These are phyloP conservation scores for Eutolmus rufibarbis DNA, from an alignment of 2,888 invertebrate species.

Conservation along the genomic window DNA sequence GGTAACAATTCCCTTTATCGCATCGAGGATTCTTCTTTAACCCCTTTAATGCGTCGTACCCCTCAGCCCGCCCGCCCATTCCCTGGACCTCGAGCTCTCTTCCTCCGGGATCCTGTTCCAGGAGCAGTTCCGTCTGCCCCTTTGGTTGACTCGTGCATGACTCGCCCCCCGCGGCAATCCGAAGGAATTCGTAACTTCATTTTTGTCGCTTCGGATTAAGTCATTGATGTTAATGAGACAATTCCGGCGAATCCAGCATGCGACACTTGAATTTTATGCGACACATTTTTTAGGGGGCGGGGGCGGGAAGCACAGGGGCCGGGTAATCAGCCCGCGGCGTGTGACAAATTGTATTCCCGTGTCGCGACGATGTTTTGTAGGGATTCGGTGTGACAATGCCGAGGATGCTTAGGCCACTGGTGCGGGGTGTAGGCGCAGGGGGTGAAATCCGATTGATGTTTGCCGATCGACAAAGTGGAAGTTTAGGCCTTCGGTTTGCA, in stretches of 20 bases:
- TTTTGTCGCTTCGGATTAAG: constrained; percentile 25
- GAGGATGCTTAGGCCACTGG: background rate
- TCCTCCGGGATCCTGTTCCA: background rate
- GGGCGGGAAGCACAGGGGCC: background rate
- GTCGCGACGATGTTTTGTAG: background rate
- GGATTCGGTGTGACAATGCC: background rate
- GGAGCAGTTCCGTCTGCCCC: background rate
- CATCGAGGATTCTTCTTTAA: constrained; percentile 1
- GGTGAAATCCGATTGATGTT: constrained; percentile 11
- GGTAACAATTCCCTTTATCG: constrained; percentile 22
- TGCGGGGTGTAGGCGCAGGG: background rate
- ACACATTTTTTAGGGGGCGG: background rate
- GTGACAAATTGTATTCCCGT: constrained; percentile 5
- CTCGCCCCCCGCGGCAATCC: background rate
- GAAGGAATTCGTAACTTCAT: background rate
- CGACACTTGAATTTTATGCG: background rate
- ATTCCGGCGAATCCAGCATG: background rate
- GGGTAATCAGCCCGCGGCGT: background rate
- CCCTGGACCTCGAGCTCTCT: background rate
- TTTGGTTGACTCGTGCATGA: background rate
- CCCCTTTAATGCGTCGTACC: background rate
- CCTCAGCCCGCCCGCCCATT: background rate
- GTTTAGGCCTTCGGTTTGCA: constrained; percentile 13
- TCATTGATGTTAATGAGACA: constrained; percentile 23
- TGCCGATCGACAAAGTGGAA: background rate